Conservation (phyloP, 2,113 vertebrate genomes). For the Heptranchias perlo region DNA sequence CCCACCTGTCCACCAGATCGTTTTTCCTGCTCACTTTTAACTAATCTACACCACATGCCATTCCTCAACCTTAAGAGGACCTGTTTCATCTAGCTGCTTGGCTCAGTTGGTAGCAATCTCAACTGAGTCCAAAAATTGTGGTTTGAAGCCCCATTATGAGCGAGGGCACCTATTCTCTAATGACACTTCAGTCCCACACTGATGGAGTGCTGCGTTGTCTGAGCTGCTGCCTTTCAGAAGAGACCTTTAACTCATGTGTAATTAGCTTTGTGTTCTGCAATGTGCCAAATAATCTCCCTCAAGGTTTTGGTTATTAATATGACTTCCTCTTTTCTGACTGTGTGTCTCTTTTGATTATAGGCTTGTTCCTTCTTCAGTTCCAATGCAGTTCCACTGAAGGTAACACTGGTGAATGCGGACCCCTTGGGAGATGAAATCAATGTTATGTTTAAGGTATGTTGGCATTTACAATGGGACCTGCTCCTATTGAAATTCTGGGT, state of each 20-base stretch:
- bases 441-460: slow-evolving; percentile 93
- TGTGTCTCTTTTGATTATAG: slow-evolving; percentile 52
- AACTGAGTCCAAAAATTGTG: background rate
- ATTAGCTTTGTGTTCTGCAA: background rate
- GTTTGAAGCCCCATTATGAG: background rate
- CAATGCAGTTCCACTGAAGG: slow-evolving; percentile 88
- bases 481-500: background rate
- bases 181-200: no score
- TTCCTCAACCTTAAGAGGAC: background rate
- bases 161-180: background rate
- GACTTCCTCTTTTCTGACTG: background rate
- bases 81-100: background rate
- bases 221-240: background rate
- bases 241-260: background rate
- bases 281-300: background rate
- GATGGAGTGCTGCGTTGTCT: background rate
- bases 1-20: background rate
- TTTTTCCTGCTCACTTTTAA: background rate
- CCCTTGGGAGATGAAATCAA: slow-evolving; percentile 94
- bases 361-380: slow-evolving; percentile 98
- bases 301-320: background rate
- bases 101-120: background rate
- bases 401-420: slow-evolving; percentile 85
- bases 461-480: background rate
- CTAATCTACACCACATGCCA: background rate